Base-by-base conservation (phyloP, 2,797 vertebrate genomes). In the Hipposideros larvatus region DNA sequence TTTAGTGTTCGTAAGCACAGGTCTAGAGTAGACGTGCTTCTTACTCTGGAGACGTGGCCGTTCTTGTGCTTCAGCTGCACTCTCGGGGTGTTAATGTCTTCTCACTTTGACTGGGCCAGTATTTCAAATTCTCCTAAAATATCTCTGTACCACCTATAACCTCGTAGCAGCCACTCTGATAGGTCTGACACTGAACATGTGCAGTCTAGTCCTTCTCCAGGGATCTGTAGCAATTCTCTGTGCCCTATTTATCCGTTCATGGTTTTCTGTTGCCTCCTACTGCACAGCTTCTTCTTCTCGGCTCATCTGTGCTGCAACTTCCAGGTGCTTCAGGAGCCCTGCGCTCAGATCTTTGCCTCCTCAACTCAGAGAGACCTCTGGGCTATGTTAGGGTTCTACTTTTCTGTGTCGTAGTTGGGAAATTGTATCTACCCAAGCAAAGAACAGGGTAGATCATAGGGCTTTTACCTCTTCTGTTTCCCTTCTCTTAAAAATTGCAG, bases 121-220 rank as follows among this genome's bases (percentile, higher is more conserved):
- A 46, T 77, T 88, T 93, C 21, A 66, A 55, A 55, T 15, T 78
- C 53, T 63, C 14, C 70, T 73, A 53, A 87, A 93, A 8, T 37
- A 11, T 43, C 22, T 89, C 37, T 24, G 6, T n/a, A 16, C 15
- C 4, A 24, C 34, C 51, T 22, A 63, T 22, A 53, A 34, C 18
- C 53, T 26, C 77, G 7, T 43, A 71, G 11, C 13, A 26, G 11
- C 5, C 16, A 86, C 22, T 57, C 5, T 14, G 14, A 26, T 28
- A 37, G 43, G 24, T 46, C 14, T 91, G n/a, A 70, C 24, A 26
- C 9, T 14, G 13, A 9, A 13, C 3, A 16, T 31, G 21, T 63
- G 22, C 4, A n/a, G 8, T 4, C 18, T 57, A 9, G 2, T 6
- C 28, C 7, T 68, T 55, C 26, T 43, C 18, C 9, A 24, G 28